Base-by-base conservation (phyloP, 2,888 invertebrate genomes). In the Xestia xanthographa region DNA sequence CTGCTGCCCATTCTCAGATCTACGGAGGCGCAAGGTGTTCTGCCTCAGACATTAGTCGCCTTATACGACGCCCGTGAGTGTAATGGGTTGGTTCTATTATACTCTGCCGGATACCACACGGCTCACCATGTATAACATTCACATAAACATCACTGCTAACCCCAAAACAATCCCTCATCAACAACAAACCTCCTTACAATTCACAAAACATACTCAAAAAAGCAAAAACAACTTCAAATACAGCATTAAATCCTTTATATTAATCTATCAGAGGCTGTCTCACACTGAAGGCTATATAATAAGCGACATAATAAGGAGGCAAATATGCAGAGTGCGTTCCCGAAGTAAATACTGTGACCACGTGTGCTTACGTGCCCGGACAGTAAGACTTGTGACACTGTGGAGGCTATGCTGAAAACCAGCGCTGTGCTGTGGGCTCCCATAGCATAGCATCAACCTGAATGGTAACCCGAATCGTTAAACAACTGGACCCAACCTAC, bases 261-360 rank as follows among this genome's bases (percentile, higher is more conserved):
- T 77, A 83, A 84, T 81, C 62, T 70, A 73, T 80, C 77, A 75
- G 67, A 68, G 41, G 26, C 75, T 79, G 80, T 73, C 69, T 60
- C 62, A 68, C 68, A 79, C 82, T 62, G 53, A 73, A 76, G 69
- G 76, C 72, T 74, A 76, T 81, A 29, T 78, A 75, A 80, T 77
- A 83, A 79, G 88, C 86, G 87, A 82, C 82, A 84, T 92, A 93
- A 93, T 93, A 91, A 91, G 90, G 91, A 90, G 88, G 87, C 86
- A 92, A 93, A 93, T 95, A 95, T 95, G 95, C 95, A 92, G 91
- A 91, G 92, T 91, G 93, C 93, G 95, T 95, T 91, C 91, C 87
- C 81, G 86, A 87, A 93, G 95, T 95, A 95, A 95, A 95, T 95
- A 95, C 92, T 93, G 94, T 92, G 93, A 93, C 95, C 95, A 95